phyloP scores from a whole-genome alignment of 2,113 vertebrate species.

The Maccullochella peelii region DNA sequence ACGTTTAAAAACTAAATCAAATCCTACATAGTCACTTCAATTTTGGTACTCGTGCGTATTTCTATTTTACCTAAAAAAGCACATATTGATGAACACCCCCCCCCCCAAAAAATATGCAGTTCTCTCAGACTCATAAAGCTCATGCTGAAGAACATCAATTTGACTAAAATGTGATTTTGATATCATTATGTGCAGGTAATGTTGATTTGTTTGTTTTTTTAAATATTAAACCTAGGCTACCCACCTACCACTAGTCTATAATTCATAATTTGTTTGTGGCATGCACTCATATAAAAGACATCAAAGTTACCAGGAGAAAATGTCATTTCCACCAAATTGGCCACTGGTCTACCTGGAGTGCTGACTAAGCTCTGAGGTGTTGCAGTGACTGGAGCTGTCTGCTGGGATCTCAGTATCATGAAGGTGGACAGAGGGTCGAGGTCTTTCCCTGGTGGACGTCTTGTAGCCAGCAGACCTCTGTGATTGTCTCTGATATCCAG shows the following conservation, averaged over 20 bases:
- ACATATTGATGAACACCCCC: not conserved
- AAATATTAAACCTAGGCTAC: not conserved
- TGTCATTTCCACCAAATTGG: not conserved
- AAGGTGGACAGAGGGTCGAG: conserved; percentile 72
- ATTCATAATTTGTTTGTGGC: not conserved
- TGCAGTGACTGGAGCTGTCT: not conserved
- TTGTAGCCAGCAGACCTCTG: not conserved
- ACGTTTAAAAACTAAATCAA: not conserved
- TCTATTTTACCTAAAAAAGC: not conserved
- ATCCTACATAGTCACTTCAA: not conserved
- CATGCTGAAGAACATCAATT: not conserved
- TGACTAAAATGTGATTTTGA: not conserved
- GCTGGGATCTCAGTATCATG: conserved; percentile 75
- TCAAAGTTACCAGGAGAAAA: not conserved
- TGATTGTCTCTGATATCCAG: conserved; percentile 6
- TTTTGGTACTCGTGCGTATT: not conserved
- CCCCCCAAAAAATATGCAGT: not conserved
- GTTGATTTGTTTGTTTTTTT: too few species aligned
- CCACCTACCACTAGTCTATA: not conserved
- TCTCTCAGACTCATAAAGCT: not conserved
- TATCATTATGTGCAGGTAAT: not conserved
- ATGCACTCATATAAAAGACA: not conserved
- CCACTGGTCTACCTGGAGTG: conserved; percentile 60
- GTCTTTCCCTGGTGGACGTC: conserved; percentile 25
- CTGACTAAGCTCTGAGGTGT: conserved; percentile 3